Evolutionary conservation across 2,113 vertebrate species (phyloP), one percentile per base, ranked within the genome.

Genomic region (Aphelocoma coerulescens): DNA sequence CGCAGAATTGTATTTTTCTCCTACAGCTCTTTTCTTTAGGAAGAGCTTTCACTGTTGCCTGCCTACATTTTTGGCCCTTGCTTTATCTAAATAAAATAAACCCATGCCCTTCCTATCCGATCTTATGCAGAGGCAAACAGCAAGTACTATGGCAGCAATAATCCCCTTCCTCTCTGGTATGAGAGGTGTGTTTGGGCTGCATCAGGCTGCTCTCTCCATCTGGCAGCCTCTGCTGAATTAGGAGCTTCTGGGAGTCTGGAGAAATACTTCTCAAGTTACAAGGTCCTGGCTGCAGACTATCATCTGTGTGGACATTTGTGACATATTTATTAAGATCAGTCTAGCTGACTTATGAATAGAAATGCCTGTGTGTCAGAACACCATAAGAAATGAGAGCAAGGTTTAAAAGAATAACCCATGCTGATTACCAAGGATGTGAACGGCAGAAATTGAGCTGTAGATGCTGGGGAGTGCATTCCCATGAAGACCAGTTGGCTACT

Each of bases 1-100:
- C 0, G 0, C 16, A 77, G 55, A 62, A 62, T 8, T 62, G 6
- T 2, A 3, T 41, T 87, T 88, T 73, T 71, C 32, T 75, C 68
- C 71, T 76, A 27, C 0, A 72, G 49, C 9, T 88, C 49, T 76
- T 66, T 78, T 82, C 49, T 84, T 88, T 33, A 30, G 14, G 48
- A 86, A 86, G 35, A 89, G 16, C 37, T 91, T 92, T 74, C 63
- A 59, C 22, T 81, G 32, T 46, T 92, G 59, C 13, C 68, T 89
- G 35, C 19, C 58, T 68, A 65, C 15, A 49, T 49, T 80, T 93
- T 69, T 68, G 28, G 32, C 49, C 59, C n/a, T 69, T 84, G 23
- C 10, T 92, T 75, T 65, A 67, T 59, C 51, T 55, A 48, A 58
- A 46, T 57, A 52, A 49, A 86, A 61, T 24, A 91, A 92, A 35